Conservation (phyloP, 2,888 invertebrate species). For the Rhingia campestris region DNA sequence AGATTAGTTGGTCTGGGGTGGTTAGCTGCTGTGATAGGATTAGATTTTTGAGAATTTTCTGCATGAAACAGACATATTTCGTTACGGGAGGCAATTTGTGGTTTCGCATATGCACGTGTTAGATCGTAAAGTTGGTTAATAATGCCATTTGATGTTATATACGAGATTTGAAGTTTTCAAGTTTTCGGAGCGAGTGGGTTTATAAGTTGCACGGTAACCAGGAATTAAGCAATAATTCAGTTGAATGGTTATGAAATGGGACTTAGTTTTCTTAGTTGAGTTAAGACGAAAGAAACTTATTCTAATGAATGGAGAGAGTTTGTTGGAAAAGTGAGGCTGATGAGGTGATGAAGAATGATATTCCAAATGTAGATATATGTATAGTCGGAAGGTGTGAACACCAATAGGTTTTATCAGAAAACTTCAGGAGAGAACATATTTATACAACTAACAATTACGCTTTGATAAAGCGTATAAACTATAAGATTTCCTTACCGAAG, state of each 20-base stretch:
- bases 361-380: no score
- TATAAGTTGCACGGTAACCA: slow-evolving; percentile 18
- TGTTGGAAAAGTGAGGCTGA: no score
- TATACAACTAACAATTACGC: no score
- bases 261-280: no score
- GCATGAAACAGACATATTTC: slow-evolving; percentile 2
- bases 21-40: background rate
- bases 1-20: background rate
- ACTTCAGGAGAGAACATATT: no score
- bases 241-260: slow-evolving; percentile 41
- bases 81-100: slow-evolving; percentile 24
- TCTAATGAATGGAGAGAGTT: no score
- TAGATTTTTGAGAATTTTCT: slow-evolving; percentile 27
- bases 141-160: slow-evolving; percentile 55
- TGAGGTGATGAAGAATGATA: no score
- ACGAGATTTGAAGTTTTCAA: slow-evolving; percentile 44
- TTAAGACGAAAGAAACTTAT: no score
- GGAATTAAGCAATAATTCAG: slow-evolving; percentile 18
- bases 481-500: no score
- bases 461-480: no score
- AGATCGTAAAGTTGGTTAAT: slow-evolving; percentile 47
- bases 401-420: no score
- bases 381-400: no score
- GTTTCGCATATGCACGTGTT: slow-evolving; percentile 24
- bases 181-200: slow-evolving; percentile 5